Conservation (phyloP, 2,113 vertebrate species). For the Passer montanus region DNA sequence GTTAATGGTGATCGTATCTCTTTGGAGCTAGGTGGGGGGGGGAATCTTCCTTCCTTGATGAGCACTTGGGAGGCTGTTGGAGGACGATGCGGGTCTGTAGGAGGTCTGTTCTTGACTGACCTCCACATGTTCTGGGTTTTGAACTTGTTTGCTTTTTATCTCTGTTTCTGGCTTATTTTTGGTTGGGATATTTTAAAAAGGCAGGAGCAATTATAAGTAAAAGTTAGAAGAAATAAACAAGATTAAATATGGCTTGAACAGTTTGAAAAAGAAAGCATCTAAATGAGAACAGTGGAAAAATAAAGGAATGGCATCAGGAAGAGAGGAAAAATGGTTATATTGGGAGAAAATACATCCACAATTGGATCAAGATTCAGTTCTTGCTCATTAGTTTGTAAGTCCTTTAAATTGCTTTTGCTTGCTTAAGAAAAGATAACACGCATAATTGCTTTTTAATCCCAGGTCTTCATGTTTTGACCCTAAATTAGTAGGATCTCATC, state of each 20-base stretch:
- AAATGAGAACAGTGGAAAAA: neutral
- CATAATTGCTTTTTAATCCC: neutral
- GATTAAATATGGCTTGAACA: neutral
- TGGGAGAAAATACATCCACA: neutral
- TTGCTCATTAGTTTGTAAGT: neutral
- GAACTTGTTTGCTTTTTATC: neutral
- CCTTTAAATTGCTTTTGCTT: neutral
- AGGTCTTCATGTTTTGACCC: neutral
- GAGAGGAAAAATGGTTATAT: neutral
- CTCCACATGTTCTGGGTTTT: neutral
- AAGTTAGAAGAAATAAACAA: neutral
- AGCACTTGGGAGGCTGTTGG: neutral
- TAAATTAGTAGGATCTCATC: neutral
- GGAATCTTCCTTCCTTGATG: neutral
- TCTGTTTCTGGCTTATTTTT: neutral
- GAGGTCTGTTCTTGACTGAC: neutral
- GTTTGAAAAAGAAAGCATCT: neutral
- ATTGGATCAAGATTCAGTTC: neutral
- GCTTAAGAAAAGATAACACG: neutral
- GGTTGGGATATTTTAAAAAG: neutral
- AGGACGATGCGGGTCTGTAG: neutral
- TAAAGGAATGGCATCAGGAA: neutral
- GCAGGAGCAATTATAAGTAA: neutral
- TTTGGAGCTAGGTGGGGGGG: neutral
- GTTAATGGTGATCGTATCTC: rapidly evolving